A percentile compares a stretch with the other conserved stretches of the same genome.
Conservation (phyloP, 1,140 invertebrate genomes). For the Drosophila kohkoa region DNA sequence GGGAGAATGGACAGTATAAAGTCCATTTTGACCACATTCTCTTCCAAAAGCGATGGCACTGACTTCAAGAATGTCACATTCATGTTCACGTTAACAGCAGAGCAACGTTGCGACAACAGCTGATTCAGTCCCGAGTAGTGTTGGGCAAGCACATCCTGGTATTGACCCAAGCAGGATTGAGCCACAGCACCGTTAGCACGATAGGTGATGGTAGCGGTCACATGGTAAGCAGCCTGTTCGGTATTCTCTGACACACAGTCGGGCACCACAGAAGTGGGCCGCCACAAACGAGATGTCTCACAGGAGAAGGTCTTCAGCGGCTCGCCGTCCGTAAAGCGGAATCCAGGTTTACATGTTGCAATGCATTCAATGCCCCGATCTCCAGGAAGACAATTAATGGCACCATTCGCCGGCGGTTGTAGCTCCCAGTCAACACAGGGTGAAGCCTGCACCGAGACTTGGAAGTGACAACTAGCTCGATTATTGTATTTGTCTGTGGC, state of each 20-base stretch:
- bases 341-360: slow-evolving; percentile 96
- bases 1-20: slow-evolving; percentile 95
- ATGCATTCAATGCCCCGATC: slow-evolving; percentile 93
- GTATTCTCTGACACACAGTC: slow-evolving; percentile 98
- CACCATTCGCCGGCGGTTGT: slow-evolving; percentile 94
- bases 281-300: slow-evolving; percentile 91
- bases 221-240: slow-evolving; percentile 96
- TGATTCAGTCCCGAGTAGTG: slow-evolving; percentile 93
- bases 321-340: slow-evolving; percentile 95
- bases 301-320: slow-evolving; percentile 94
- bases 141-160: slow-evolving; percentile 92
- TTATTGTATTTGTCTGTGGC: slow-evolving; percentile 96
- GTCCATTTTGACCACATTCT: slow-evolving; percentile 95
- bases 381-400: slow-evolving; percentile 93
- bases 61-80: slow-evolving; percentile 95
- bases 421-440: slow-evolving; percentile 98
- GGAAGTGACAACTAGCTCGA: slow-evolving; percentile 96
- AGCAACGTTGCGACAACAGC: slow-evolving; percentile 95
- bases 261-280: slow-evolving; percentile 93
- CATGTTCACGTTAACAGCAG: slow-evolving; percentile 97
- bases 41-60: slow-evolving; percentile 90
- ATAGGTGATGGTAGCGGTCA: slow-evolving; percentile 95
- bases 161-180: slow-evolving; percentile 92
- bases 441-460: slow-evolving; percentile 96
- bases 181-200: slow-evolving; percentile 95